These are phyloP conservation scores for Protonemura montana DNA, from an alignment of 2,888 invertebrate genomes.

Conservation along the genomic window DNA sequence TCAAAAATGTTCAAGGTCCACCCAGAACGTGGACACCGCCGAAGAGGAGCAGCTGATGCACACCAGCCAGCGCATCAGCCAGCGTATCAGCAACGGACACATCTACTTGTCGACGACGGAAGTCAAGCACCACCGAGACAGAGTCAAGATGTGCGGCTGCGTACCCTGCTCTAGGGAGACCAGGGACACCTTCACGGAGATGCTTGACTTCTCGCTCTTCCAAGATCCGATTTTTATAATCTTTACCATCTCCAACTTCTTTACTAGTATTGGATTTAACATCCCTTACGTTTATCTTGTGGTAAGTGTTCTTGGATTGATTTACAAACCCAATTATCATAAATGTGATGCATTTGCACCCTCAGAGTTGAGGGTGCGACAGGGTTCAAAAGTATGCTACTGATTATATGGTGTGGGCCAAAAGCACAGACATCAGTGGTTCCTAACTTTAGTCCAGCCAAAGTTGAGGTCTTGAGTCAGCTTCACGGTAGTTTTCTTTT, in stretches of 20 bases:
- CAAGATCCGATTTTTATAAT: conserved; percentile 86
- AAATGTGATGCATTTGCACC: too few species aligned
- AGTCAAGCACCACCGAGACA: conserved; percentile 41
- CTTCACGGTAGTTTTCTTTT: too few species aligned
- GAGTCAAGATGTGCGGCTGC: conserved; percentile 53
- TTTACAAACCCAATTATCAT: too few species aligned
- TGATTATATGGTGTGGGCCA: too few species aligned
- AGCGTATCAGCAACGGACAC: conserved; percentile 33
- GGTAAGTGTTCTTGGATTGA: conserved; percentile 55
- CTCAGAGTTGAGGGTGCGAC: too few species aligned
- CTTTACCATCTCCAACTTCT: conserved; percentile 92
- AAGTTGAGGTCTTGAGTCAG: too few species aligned
- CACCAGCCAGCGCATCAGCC: not conserved
- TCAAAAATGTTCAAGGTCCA: not conserved
- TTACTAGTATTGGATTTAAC: conserved; percentile 94
- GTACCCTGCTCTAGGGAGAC: conserved; percentile 74
- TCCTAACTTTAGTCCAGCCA: too few species aligned
- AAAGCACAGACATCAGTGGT: too few species aligned
- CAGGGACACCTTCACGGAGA: conserved; percentile 74
- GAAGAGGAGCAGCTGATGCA: conserved; percentile 36
- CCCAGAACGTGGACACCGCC: conserved; percentile 14
- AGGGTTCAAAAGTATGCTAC: too few species aligned
- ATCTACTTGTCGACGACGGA: conserved; percentile 29
- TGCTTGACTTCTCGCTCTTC: conserved; percentile 87
- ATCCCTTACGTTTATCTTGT: conserved; percentile 90